Evolutionary conservation across 2,888 invertebrate species (phyloP).

Genomic region (Cryptus armator): DNA sequence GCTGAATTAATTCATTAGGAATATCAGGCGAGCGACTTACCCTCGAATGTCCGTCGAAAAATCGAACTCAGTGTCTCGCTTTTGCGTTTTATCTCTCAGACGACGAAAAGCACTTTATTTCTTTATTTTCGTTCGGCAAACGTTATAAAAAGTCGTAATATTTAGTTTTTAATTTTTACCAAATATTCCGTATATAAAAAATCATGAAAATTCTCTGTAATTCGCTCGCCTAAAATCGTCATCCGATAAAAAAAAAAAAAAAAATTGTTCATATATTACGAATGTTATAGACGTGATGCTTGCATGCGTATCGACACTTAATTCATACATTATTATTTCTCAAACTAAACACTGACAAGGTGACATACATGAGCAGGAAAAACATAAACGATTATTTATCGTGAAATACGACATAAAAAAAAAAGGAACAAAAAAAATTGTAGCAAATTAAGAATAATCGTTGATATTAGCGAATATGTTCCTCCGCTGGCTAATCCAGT

Average conservation of each 20-base stretch:
- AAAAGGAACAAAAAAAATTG: conserved; percentile 14
- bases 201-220: too few species aligned
- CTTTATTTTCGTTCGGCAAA: neutral
- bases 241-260: neutral
- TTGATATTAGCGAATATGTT: conserved; percentile 15
- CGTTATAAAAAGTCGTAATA: neutral
- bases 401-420: conserved; percentile 24
- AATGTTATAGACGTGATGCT: conserved; percentile 34
- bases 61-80: too few species aligned
- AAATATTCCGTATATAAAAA: too few species aligned
- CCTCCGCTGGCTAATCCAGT: conserved; percentile 54
- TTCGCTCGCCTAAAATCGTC: neutral
- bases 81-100: too few species aligned
- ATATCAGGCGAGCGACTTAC: conserved; percentile 3
- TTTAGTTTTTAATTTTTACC: too few species aligned
- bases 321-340: conserved; percentile 23
- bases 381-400: conserved; percentile 38
- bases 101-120: neutral
- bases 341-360: conserved; percentile 57
- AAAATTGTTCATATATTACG: neutral
- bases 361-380: conserved; percentile 60
- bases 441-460: conserved; percentile 32
- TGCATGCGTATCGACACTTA: conserved; percentile 53
- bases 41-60: neutral
- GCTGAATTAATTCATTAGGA: conserved; percentile 23